Base-by-base conservation (phyloP, 2,797 vertebrate genomes). In the Hybognathus amarus region DNA sequence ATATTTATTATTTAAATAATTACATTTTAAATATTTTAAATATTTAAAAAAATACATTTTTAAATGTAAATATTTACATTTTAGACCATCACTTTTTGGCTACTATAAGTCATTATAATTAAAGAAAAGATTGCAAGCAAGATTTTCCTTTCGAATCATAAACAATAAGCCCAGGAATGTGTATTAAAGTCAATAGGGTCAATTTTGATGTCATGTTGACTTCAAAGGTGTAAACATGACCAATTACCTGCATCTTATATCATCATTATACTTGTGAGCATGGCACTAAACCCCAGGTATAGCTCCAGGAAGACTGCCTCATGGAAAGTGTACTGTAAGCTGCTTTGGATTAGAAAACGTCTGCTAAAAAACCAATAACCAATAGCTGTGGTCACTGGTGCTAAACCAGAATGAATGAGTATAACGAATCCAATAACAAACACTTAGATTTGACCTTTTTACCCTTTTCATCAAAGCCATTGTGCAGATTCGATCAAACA, bases 371-470 rank as follows among this genome's bases (percentile, higher is more conserved):
- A 33, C 47, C 61, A 76, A 82, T 76, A 76, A 68, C 71, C 47
- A 10, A 82, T 67, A 76, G 17, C 63, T 56, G 47, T 27, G 36
- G 71, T 82, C 71, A 76, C 71, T 59, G 63, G 36, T n/a, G 73
- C 73, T 83, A 77, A 78, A 70, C 75, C 52, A 71, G 63, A 83
- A 83, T 36, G 30, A 78, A 83, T 77, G 66, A 70, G 82, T 24
- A 63, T 42, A 71, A 70, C 30, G 1, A 30, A 71, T 70, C 64
- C 54, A 77, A 77, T 70, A 77, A 42, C 59, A 76, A 77, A 77
- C 64, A 63, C 66, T 70, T 70, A 54, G 74, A 67, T 78, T 47
- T 83, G 40, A 77, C 75, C 74, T 71, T 63, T 71, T 45, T 38
- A 69, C 73, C 64, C 54, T 83, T 56, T 59, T 69, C 61, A 61